phyloP scores from a whole-genome alignment of 1,140 invertebrate genomes.

The Drosophila suzukii region DNA sequence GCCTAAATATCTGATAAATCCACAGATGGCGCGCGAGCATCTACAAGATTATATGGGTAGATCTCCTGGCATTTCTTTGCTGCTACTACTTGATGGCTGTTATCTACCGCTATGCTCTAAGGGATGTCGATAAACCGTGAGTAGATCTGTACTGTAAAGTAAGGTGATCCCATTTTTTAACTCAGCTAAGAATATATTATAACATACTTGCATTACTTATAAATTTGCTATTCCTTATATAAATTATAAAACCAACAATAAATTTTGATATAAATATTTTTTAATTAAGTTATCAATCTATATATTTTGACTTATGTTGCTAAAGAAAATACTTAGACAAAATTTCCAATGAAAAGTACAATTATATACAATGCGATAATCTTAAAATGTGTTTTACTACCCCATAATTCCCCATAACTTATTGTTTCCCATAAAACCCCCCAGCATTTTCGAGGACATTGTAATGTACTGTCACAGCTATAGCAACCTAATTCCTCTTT shows the following conservation, averaged over 20 bases:
- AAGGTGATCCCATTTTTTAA: no score
- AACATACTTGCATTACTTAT: no score
- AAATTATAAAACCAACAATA: no score
- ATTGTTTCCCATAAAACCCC: background rate
- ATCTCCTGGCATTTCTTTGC: slow-evolving; percentile 92
- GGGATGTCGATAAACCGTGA: slow-evolving; percentile 86
- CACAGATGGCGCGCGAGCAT: slow-evolving; percentile 96
- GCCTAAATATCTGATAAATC: background rate
- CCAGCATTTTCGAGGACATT: slow-evolving; percentile 90
- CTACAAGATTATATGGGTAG: slow-evolving; percentile 97
- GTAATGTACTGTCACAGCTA: slow-evolving; percentile 92
- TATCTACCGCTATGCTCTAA: slow-evolving; percentile 92
- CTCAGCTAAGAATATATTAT: no score
- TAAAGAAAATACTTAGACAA: no score
- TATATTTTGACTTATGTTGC: no score
- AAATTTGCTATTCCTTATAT: no score
- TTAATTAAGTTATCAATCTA: no score
- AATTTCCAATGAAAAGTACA: no score
- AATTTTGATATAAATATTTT: no score
- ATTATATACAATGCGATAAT: no score
- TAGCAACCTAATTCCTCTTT: slow-evolving; percentile 92
- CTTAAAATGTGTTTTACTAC: no score
- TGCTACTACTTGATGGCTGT: slow-evolving; percentile 94
- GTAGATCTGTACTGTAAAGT: background rate
- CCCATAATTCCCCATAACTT: background rate